These are phyloP conservation scores for Erythrolamprus reginae DNA, from an alignment of 2,113 vertebrate genomes.

Conservation along the genomic window DNA sequence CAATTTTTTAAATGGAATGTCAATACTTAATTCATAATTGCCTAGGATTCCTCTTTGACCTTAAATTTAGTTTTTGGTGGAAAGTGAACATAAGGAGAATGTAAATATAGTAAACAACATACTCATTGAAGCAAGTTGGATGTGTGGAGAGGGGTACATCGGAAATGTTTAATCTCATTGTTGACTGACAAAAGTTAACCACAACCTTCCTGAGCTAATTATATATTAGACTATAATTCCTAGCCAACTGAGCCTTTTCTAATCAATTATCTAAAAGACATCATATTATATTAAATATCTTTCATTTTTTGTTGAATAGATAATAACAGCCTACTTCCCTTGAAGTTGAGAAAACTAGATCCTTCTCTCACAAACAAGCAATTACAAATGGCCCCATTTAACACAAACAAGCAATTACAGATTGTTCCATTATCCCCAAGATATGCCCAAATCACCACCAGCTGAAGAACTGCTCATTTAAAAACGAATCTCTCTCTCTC, in stretches of 20 bases:
- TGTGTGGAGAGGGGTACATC: slow-evolving; percentile 33
- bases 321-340: neutral
- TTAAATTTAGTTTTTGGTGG: neutral
- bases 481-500: neutral
- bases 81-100: neutral
- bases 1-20: neutral
- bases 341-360: neutral
- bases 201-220: neutral
- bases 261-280: neutral
- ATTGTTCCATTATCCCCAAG: neutral
- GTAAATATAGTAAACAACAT: neutral
- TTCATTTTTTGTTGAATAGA: neutral
- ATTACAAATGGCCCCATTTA: neutral
- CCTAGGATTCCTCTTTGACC: neutral
- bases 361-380: neutral
- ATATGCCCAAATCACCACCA: neutral
- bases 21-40: neutral
- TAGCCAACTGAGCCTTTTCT: neutral
- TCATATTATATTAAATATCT: no score
- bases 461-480: neutral
- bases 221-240: neutral
- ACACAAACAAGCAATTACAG: neutral
- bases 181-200: slow-evolving; percentile 30
- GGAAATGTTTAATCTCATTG: slow-evolving; percentile 22
- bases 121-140: slow-evolving; percentile 1